Base-by-base conservation (phyloP, 2,888 invertebrate species). In the Cryptus viduatorius region DNA sequence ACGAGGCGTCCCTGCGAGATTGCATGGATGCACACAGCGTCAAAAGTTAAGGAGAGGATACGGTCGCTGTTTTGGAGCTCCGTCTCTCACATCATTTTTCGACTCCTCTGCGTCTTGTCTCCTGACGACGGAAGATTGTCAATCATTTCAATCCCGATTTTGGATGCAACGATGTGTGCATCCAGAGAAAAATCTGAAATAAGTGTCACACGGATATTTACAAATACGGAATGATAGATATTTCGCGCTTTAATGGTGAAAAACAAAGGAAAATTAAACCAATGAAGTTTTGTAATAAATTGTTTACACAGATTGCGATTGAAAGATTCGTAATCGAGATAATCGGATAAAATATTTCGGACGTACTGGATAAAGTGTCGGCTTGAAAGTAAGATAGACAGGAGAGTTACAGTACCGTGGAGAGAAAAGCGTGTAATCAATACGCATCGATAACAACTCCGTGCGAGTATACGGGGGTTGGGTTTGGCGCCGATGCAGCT, bases 401-500 rank as follows among this genome's bases (percentile, higher is more conserved):
- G 46, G 61, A 29, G 31, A 31, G 61, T 48, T 44, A 61, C 61
- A 61, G 61, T 12, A 29, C 29, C 42, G 56, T 14, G 59, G 31
- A 16, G 37, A 76, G 76, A 56, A 59, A 61, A 79, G 48, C 44
- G 53, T 65, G 75, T 67, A 84, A 84, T 84, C 84, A 84, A 84
- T 84, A 84, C 84, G 79, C 84, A 84, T 84, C 82, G 80, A 79
- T 82, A 79, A 82, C 79, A 82, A 84, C 81, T 84, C 69, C 48
- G 67, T 46, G 72, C 37, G 59, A 67, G 71, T 69, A 50, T 75
- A 48, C 44, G 79, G 48, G 79, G 79, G 82, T 82, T 82, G 82
- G 84, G 82, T 76, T 84, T 84, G 79, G 84, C 84, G 84, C 78
- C 84, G 84, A 84, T 84, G 84, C 78, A 81, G 75, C 78, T 81